phyloP scores from a whole-genome alignment of 2,113 vertebrate genomes.

The Spilogale gracilis region DNA sequence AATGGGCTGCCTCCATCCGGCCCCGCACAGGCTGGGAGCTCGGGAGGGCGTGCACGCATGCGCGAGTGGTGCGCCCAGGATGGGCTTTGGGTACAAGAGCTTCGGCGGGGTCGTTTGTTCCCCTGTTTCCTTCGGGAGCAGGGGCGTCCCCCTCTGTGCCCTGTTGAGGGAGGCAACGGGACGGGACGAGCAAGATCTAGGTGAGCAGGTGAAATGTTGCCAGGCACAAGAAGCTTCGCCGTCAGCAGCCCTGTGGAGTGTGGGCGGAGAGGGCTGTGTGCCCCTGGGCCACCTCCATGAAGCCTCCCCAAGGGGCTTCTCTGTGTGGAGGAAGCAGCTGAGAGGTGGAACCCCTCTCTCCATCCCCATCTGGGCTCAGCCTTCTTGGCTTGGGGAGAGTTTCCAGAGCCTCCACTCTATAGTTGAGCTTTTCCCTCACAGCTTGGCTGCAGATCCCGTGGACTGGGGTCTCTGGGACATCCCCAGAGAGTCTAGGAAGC shows the following conservation, averaged over 20 bases:
- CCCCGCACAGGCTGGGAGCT: not conserved
- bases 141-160: not conserved
- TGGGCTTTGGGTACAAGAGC: rapidly evolving
- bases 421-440: rapidly evolving
- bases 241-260: not conserved
- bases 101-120: rapidly evolving
- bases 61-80: rapidly evolving
- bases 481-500: not conserved
- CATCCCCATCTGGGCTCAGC: not conserved
- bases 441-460: rapidly evolving
- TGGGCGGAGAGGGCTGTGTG: not conserved
- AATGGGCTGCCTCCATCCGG: rapidly evolving
- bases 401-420: rapidly evolving
- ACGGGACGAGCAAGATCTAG: too few relatives aligned
- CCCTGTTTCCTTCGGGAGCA: not conserved
- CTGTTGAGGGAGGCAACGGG: not conserved
- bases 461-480: not conserved
- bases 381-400: not conserved
- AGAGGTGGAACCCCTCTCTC: rapidly evolving
- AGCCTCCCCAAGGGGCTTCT: not conserved
- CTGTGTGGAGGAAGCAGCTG: not conserved
- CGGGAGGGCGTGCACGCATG: rapidly evolving
- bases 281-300: rapidly evolving
- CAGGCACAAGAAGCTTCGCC: not conserved
- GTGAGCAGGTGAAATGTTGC: rapidly evolving